These are phyloP conservation scores for Lophius piscatorius DNA, from an alignment of 2,113 vertebrate genomes.

Conservation along the genomic window DNA sequence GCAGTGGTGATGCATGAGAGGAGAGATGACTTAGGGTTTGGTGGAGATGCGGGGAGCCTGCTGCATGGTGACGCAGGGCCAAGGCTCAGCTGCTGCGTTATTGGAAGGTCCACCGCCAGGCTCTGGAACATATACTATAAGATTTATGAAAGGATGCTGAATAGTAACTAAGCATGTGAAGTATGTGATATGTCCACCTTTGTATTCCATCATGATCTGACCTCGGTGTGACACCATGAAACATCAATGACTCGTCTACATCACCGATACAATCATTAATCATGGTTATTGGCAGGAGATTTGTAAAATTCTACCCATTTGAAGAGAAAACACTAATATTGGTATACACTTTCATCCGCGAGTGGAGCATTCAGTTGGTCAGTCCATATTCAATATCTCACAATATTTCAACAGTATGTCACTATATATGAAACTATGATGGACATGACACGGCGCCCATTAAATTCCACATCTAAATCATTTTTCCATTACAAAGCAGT, in stretches of 20 bases:
- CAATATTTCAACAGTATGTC: too few relatives aligned
- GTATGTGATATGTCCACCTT: too few relatives aligned
- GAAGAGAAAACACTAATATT: not conserved
- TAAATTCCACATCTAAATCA: too few relatives aligned
- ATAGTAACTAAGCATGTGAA: slow-evolving; percentile 3
- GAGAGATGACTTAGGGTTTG: slow-evolving; percentile 88
- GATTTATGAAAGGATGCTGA: slow-evolving; percentile 22
- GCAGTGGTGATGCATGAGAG: slow-evolving; percentile 89
- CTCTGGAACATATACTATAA: slow-evolving; percentile 75
- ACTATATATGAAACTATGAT: too few relatives aligned
- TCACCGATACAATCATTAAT: too few relatives aligned
- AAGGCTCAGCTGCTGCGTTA: slow-evolving; percentile 90
- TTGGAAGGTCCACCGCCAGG: slow-evolving; percentile 75
- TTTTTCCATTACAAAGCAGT: not conserved
- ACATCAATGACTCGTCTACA: not conserved
- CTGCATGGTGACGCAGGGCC: slow-evolving; percentile 90
- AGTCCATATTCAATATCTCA: too few relatives aligned
- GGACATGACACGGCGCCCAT: too few relatives aligned
- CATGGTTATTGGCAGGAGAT: too few relatives aligned
- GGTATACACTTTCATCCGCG: too few relatives aligned
- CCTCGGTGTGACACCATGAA: not conserved
- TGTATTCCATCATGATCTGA: too few relatives aligned
- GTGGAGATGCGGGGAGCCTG: slow-evolving; percentile 85
- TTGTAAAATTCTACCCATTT: too few relatives aligned
- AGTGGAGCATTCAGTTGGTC: too few relatives aligned